These are phyloP conservation scores for Leucopsar rothschildi DNA, from an alignment of 2,113 vertebrate genomes.

Conservation along the genomic window DNA sequence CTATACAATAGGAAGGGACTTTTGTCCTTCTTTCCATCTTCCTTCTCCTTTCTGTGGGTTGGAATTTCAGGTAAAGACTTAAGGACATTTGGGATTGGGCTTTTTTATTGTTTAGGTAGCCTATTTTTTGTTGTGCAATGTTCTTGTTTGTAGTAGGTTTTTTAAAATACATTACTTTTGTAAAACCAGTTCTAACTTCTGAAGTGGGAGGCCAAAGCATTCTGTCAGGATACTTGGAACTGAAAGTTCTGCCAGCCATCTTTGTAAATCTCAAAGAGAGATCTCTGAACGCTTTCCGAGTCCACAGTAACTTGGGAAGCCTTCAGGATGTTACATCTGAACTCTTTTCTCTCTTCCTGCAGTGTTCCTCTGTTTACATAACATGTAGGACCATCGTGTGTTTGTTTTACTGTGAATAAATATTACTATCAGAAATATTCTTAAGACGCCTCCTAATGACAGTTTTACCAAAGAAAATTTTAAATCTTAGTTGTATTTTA, in stretches of 20 bases:
- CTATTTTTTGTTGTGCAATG: neutral
- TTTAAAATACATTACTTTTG: neutral
- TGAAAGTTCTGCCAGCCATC: neutral
- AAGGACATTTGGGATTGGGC: rapidly evolving
- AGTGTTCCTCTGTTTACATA: neutral
- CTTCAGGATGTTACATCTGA: neutral
- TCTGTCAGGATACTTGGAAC: neutral
- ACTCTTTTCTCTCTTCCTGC: neutral
- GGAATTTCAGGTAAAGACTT: neutral
- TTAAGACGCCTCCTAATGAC: neutral
- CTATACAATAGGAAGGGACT: rapidly evolving
- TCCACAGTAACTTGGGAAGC: neutral
- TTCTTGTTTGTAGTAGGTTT: neutral
- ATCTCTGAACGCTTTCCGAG: neutral
- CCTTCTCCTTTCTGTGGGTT: neutral
- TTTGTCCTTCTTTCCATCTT: neutral
- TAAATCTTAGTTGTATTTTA: neutral
- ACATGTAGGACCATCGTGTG: rapidly evolving
- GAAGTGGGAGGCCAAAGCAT: neutral
- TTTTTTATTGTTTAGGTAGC: neutral
- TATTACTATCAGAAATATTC: neutral
- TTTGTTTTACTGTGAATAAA: neutral
- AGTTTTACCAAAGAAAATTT: neutral
- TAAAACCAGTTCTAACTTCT: neutral
- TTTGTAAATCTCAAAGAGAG: neutral